Evolutionary conservation across 2,113 vertebrate genomes (phyloP).

Genomic region (Acanthisitta chloris): DNA sequence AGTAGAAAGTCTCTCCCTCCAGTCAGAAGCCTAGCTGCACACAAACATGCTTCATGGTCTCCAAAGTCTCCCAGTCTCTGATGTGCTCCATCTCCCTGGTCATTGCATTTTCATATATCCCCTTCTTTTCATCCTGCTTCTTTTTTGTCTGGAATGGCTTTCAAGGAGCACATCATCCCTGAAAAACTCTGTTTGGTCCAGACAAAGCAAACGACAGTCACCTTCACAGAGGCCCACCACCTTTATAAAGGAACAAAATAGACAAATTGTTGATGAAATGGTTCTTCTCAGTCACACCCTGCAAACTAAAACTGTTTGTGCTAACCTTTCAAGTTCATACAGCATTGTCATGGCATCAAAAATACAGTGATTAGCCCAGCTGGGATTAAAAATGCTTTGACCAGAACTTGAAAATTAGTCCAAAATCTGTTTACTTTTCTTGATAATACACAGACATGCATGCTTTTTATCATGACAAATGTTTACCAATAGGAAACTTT

Average conservation of each 20-base stretch:
- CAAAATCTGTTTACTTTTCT: slow-evolving; percentile 3
- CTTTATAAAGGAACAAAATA: not conserved
- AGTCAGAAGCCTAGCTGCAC: not conserved
- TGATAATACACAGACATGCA: not conserved
- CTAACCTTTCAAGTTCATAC: not conserved
- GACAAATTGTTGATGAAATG: not conserved
- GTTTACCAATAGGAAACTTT: slow-evolving; percentile 25
- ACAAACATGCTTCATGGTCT: not conserved
- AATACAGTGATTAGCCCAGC: not conserved
- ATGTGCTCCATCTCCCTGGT: not conserved
- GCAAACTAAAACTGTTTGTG: not conserved
- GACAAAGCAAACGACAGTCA: not conserved
- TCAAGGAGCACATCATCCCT: not conserved
- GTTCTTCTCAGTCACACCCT: not conserved
- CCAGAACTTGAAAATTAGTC: not conserved
- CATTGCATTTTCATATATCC: not conserved
- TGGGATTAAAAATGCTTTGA: not conserved
- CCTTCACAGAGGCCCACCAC: not conserved
- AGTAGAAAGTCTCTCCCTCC: not conserved
- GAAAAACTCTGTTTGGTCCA: not conserved
- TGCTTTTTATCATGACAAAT: not conserved
- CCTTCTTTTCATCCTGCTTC: not conserved
- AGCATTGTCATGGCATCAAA: not conserved
- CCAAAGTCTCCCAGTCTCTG: not conserved
- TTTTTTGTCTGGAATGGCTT: not conserved